Percentiles rank a stretch among this genome's conserved stretches.
Conservation (phyloP, 2,888 invertebrate species). For the Danaus chrysippus region DNA sequence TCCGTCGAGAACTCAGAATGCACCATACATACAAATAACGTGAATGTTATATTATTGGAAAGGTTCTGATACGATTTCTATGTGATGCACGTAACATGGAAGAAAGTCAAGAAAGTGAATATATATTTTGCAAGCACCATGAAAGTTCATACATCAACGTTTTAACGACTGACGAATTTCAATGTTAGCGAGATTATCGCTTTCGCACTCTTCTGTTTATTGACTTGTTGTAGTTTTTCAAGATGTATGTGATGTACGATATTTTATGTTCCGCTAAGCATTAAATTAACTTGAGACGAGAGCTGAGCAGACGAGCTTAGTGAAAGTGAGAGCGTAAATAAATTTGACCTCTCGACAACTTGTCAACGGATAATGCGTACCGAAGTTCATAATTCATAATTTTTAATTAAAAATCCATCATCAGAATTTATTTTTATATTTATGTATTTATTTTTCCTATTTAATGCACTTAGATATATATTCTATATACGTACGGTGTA, state of each 20-base stretch:
- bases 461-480: too few relatives aligned
- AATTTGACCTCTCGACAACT: constrained; percentile 56
- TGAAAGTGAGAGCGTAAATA: constrained; percentile 69
- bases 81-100: constrained; percentile 46
- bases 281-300: constrained; percentile 26
- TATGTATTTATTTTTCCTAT: too few relatives aligned
- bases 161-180: constrained; percentile 39
- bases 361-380: constrained; percentile 37
- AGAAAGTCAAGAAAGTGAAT: constrained; percentile 32
- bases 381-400: constrained; percentile 19
- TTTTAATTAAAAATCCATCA: neutral
- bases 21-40: neutral
- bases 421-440: too few relatives aligned
- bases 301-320: constrained; percentile 46
- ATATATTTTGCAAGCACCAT: constrained; percentile 36
- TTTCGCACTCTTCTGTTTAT: constrained; percentile 23
- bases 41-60: neutral
- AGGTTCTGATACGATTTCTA: constrained; percentile 14
- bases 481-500: too few relatives aligned
- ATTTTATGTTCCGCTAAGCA: constrained; percentile 31
- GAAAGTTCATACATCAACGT: constrained; percentile 30
- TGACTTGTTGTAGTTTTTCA: neutral
- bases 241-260: neutral
- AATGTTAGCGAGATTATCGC: constrained; percentile 29
- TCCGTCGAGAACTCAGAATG: neutral